phyloP scores from a whole-genome alignment of 2,113 vertebrate genomes.

The Camelus dromedarius region DNA sequence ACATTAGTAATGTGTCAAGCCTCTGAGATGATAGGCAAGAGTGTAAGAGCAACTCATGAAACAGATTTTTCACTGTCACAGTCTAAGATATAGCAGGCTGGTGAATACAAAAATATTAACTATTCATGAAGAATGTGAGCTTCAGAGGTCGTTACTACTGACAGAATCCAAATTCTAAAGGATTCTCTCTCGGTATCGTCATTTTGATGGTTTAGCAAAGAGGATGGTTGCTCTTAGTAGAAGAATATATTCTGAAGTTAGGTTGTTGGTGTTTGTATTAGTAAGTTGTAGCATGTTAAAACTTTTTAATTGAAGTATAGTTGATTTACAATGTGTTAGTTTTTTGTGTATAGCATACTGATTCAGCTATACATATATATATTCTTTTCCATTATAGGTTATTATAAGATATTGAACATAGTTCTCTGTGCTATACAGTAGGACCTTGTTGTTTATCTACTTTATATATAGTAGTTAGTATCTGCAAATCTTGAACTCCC shows the following conservation, averaged over 20 bases:
- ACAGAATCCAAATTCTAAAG: slow-evolving; percentile 43
- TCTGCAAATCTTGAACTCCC: too few relatives aligned
- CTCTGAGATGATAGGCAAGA: slow-evolving; percentile 15
- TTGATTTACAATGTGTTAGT: too few relatives aligned
- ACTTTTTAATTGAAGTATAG: too few relatives aligned
- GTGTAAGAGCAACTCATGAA: slow-evolving; percentile 22
- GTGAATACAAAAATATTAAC: slow-evolving; percentile 66
- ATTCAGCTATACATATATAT: too few relatives aligned
- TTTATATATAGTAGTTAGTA: too few relatives aligned
- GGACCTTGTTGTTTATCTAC: too few relatives aligned
- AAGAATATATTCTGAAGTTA: slow-evolving; percentile 14
- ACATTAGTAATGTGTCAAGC: neutral
- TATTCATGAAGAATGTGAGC: slow-evolving; percentile 60
- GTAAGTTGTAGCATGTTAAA: slow-evolving; percentile 16
- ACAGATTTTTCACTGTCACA: slow-evolving; percentile 49
- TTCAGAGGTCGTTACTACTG: slow-evolving; percentile 49
- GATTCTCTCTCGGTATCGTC: slow-evolving; percentile 11
- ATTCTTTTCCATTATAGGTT: too few relatives aligned
- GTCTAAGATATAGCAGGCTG: slow-evolving; percentile 26
- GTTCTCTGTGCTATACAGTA: too few relatives aligned
- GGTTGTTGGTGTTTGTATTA: neutral
- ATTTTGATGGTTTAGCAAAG: neutral
- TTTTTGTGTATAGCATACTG: too few relatives aligned
- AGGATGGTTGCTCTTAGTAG: slow-evolving; percentile 51
- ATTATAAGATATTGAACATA: too few relatives aligned